Evolutionary conservation across 2,888 invertebrate genomes (phyloP).

Genomic region (Erebia palarica): DNA sequence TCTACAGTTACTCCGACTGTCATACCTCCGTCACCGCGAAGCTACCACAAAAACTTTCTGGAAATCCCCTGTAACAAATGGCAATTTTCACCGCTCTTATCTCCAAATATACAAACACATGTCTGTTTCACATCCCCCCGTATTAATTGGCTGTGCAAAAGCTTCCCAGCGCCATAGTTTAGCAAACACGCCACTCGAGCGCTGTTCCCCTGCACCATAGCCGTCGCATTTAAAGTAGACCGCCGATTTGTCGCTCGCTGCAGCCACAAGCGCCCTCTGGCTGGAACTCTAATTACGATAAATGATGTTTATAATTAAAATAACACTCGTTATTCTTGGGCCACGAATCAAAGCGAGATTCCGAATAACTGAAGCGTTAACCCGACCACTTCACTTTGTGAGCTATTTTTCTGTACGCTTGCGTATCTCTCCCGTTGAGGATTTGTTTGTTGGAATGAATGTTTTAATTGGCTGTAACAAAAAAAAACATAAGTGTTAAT

Average conservation of each 20-base stretch:
- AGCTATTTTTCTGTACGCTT: slow-evolving; percentile 55
- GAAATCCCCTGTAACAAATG: not conserved
- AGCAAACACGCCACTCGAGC: slow-evolving; percentile 57
- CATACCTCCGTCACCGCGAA: no score
- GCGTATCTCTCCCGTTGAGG: slow-evolving; percentile 45
- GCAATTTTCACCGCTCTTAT: slow-evolving; percentile 27
- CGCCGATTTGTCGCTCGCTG: slow-evolving; percentile 69
- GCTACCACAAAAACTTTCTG: no score
- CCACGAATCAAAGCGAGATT: slow-evolving; percentile 70
- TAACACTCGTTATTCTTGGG: slow-evolving; percentile 66
- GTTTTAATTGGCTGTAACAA: slow-evolving; percentile 22
- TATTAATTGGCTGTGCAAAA: slow-evolving; percentile 55
- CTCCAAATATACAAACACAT: slow-evolving; percentile 30
- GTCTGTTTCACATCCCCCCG: slow-evolving; percentile 34
- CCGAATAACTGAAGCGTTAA: slow-evolving; percentile 63
- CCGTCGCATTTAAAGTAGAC: slow-evolving; percentile 69
- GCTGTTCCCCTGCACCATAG: slow-evolving; percentile 69
- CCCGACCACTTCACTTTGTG: slow-evolving; percentile 63
- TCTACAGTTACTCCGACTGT: no score
- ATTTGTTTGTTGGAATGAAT: slow-evolving; percentile 32
- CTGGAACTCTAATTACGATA: slow-evolving; percentile 77
- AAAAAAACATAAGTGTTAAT: slow-evolving; percentile 8
- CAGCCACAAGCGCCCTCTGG: slow-evolving; percentile 58
- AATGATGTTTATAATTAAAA: slow-evolving; percentile 82
- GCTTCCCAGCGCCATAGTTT: slow-evolving; percentile 59